A percentile compares a stretch with the other conserved stretches of the same genome.
Conservation (phyloP, 2,797 vertebrate genomes). For the Argya squamiceps region DNA sequence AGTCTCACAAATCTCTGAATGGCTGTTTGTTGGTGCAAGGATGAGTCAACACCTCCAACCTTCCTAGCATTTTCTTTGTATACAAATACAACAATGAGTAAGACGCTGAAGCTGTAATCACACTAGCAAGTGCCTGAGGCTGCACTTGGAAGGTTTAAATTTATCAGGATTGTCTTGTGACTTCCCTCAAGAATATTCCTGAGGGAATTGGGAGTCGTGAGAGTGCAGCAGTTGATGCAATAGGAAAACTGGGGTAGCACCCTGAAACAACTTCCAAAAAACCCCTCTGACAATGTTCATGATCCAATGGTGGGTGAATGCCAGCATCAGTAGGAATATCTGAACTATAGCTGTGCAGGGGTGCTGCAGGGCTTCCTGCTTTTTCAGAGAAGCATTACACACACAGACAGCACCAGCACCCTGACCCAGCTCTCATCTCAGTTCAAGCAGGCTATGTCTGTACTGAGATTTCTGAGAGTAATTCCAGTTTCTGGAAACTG, state of each 20-base stretch:
- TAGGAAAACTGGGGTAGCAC: not conserved
- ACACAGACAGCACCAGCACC: accelerated
- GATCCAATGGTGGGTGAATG: not conserved
- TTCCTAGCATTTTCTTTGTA: not conserved
- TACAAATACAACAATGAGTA: not conserved
- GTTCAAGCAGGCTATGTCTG: not conserved
- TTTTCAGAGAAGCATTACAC: not conserved
- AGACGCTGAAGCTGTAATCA: not conserved
- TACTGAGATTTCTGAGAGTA: not conserved
- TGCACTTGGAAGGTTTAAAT: not conserved
- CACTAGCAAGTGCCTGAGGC: not conserved
- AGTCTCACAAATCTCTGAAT: accelerated
- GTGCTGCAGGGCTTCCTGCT: not conserved
- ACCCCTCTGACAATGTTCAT: not conserved
- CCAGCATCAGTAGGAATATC: not conserved
- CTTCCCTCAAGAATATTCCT: not conserved
- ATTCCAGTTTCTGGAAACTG: not conserved
- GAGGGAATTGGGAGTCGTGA: not conserved
- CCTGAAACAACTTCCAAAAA: not conserved
- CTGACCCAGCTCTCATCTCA: not conserved
- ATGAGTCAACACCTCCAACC: not conserved
- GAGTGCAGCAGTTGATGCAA: not conserved
- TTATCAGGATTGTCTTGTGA: not conserved
- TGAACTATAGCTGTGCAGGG: accelerated
- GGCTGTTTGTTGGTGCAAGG: not conserved